Evolutionary conservation across 2,888 invertebrate species (phyloP).

Genomic region (Tetheella fluctuosa): DNA sequence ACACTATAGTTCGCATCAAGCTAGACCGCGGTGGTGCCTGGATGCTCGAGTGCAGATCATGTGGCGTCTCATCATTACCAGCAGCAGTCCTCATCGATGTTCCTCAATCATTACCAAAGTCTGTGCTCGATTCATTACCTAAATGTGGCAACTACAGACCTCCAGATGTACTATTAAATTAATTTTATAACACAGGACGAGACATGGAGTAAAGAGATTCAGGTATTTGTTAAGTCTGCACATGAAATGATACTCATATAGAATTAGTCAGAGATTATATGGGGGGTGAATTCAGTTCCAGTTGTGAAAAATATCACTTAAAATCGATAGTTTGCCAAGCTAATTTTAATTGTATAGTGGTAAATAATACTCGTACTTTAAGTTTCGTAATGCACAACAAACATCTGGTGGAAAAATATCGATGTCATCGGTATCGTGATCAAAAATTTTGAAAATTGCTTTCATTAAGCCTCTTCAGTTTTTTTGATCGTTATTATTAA

Average conservation of each 20-base stretch:
- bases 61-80: constrained; percentile 68
- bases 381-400: not conserved
- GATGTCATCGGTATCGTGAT: not conserved
- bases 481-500: not conserved
- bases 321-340: not conserved
- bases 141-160: constrained; percentile 80
- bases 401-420: not conserved
- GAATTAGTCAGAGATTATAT: not conserved
- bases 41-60: constrained; percentile 76
- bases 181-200: constrained; percentile 18
- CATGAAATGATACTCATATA: constrained; percentile 13
- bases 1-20: constrained; percentile 79
- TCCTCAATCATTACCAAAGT: constrained; percentile 67
- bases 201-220: not conserved
- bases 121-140: constrained; percentile 72
- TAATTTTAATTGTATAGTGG: not conserved
- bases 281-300: not conserved
- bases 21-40: constrained; percentile 82
- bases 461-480: not conserved
- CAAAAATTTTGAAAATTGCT: not conserved
- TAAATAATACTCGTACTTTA: constrained; percentile 2
- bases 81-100: constrained; percentile 78
- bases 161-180: constrained; percentile 74
- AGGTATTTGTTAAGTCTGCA: no score
- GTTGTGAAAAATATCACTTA: not conserved